Evolutionary conservation across 2,888 invertebrate genomes (phyloP).

Genomic region (Flabesymbios commensalis): DNA sequence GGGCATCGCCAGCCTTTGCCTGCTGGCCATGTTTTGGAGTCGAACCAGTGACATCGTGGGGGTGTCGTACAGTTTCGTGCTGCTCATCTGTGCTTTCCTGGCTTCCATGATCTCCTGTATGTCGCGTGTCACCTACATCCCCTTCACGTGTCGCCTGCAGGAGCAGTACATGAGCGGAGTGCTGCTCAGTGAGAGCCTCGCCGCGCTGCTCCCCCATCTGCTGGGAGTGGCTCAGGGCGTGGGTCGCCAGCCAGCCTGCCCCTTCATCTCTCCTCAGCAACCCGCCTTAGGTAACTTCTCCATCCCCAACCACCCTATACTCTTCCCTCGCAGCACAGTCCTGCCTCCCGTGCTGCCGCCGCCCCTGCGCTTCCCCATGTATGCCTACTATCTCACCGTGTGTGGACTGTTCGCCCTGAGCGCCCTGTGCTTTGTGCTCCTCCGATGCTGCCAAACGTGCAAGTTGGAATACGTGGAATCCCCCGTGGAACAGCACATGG

Average conservation of each 20-base stretch:
- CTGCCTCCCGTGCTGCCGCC: too few relatives aligned
- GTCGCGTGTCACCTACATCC: constrained; percentile 23
- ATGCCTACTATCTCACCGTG: constrained; percentile 19
- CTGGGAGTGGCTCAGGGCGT: constrained; percentile 27
- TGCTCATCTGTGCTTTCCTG: constrained; percentile 20
- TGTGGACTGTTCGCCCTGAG: constrained; percentile 15
- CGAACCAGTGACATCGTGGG: constrained; percentile 2
- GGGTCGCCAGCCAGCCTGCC: constrained; percentile 5
- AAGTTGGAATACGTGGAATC: constrained; percentile 13
- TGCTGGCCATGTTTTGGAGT: constrained; percentile 24
- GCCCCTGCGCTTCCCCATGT: constrained; percentile 11
- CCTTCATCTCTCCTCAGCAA: not conserved
- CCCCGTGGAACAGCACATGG: not conserved
- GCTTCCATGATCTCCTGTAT: constrained; percentile 18
- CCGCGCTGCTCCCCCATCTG: constrained; percentile 23
- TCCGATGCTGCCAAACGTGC: constrained; percentile 14
- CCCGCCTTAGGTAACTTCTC: too few relatives aligned
- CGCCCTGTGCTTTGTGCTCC: constrained; percentile 14
- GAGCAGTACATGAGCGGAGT: constrained; percentile 23
- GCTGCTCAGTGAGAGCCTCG: constrained; percentile 24
- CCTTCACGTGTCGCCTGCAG: constrained; percentile 19
- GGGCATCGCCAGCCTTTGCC: constrained; percentile 7
- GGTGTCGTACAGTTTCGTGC: constrained; percentile 20
- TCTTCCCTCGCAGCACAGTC: too few relatives aligned
- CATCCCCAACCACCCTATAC: too few relatives aligned